Conservation (phyloP, 2,797 vertebrate species). For the Anabas testudineus region DNA sequence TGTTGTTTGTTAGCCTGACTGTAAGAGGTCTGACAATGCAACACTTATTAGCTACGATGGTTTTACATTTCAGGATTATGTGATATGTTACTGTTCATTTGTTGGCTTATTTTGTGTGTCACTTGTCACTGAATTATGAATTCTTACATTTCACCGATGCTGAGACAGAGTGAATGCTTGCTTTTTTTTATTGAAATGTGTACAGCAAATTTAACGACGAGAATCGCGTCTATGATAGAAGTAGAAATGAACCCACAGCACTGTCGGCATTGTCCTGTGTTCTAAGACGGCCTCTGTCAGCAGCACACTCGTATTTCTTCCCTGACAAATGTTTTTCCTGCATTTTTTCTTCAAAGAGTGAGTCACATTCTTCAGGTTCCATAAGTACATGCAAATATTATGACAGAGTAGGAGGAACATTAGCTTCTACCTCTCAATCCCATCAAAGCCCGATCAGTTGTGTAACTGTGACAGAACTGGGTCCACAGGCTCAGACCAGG, state of each 20-base stretch:
- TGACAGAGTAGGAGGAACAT: background rate
- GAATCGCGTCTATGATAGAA: conserved; percentile 20
- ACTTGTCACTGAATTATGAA: no score
- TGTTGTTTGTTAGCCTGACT: conserved; percentile 1
- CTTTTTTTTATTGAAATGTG: background rate
- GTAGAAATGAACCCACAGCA: conserved; percentile 5
- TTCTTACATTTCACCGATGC: background rate
- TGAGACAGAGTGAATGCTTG: background rate
- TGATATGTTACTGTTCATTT: no score
- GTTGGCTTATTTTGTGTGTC: no score
- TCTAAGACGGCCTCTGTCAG: conserved; percentile 8
- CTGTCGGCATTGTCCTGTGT: background rate
- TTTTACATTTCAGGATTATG: no score
- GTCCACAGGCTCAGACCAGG: conserved; percentile 8
- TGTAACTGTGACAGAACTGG: conserved; percentile 10
- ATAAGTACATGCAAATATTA: background rate
- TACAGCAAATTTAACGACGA: background rate
- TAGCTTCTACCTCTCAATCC: background rate
- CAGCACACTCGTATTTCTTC: background rate
- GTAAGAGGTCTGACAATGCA: background rate
- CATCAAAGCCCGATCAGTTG: conserved; percentile 6
- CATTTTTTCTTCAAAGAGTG: background rate
- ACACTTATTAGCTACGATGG: background rate
- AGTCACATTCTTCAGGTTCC: background rate
- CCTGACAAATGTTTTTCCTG: background rate